phyloP scores from a whole-genome alignment of 2,888 invertebrate genomes.

The Drosophila bunnanda region DNA sequence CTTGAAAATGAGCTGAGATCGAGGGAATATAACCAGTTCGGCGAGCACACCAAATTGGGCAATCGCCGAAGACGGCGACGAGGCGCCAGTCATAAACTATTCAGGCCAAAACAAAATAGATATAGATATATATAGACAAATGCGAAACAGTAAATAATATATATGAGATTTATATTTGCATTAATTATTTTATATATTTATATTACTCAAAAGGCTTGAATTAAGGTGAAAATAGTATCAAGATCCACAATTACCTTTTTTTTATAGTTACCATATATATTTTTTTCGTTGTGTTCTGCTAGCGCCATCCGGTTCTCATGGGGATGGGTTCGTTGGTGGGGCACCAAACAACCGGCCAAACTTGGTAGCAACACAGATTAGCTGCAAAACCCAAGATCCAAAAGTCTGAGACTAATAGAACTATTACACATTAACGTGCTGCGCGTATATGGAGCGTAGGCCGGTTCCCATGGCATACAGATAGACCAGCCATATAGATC shows the following conservation, averaged over 20 bases:
- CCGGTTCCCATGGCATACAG: slow-evolving; percentile 49
- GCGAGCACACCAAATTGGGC: slow-evolving; percentile 73
- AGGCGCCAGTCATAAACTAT: slow-evolving; percentile 66
- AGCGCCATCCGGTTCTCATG: slow-evolving; percentile 46
- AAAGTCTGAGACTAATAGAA: slow-evolving; percentile 74
- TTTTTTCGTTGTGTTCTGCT: slow-evolving; percentile 1
- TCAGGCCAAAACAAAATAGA: slow-evolving; percentile 42
- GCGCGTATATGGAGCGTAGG: slow-evolving; percentile 39
- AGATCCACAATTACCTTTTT: background rate
- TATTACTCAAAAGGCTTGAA: background rate
- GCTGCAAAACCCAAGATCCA: slow-evolving; percentile 77
- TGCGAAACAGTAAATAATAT: background rate
- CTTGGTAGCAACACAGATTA: slow-evolving; percentile 75
- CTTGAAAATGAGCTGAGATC: background rate
- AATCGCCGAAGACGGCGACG: slow-evolving; percentile 48
- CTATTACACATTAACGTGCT: slow-evolving; percentile 76
- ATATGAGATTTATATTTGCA: background rate
- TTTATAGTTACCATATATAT: no score
- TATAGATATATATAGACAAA: background rate
- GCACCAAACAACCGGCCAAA: slow-evolving; percentile 50
- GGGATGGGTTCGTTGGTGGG: slow-evolving; percentile 1
- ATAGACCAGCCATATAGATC: slow-evolving; percentile 16
- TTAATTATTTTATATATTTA: background rate
- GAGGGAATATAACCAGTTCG: slow-evolving; percentile 60
- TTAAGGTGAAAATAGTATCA: no score